These are phyloP conservation scores for Coenonympha glycerion DNA, from an alignment of 2,888 invertebrate species.

Conservation along the genomic window DNA sequence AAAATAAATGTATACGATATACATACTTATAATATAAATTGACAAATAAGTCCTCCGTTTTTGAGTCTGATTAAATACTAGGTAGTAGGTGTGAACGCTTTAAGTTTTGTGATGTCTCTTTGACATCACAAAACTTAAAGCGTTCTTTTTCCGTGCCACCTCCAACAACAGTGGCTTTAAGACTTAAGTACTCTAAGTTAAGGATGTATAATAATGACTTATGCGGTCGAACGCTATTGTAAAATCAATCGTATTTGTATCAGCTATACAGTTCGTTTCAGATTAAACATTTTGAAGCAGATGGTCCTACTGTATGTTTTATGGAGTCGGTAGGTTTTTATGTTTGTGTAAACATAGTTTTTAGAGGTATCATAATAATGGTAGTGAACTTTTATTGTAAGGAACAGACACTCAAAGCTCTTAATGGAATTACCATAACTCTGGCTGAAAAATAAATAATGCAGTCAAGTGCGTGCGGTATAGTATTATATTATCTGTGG, in stretches of 20 bases:
- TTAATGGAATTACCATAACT: slow-evolving; percentile 3
- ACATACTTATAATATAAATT: no score
- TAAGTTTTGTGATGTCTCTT: no score
- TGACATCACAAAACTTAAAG: no score
- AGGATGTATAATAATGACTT: slow-evolving; percentile 18
- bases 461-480: no score
- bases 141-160: no score
- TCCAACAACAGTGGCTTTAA: slow-evolving; percentile 36
- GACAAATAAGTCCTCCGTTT: no score
- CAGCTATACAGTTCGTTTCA: slow-evolving; percentile 11
- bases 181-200: slow-evolving; percentile 19
- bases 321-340: slow-evolving; percentile 27
- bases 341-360: slow-evolving; percentile 28
- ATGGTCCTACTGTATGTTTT: slow-evolving; percentile 25
- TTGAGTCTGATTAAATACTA: no score
- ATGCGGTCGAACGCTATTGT: slow-evolving; percentile 8
- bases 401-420: neutral
- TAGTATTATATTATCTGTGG: no score
- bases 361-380: slow-evolving; percentile 13
- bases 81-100: no score
- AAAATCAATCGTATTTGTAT: slow-evolving; percentile 9
- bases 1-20: no score
- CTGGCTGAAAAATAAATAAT: neutral
- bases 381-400: slow-evolving; percentile 5
- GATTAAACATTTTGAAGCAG: slow-evolving; percentile 11